phyloP scores from a whole-genome alignment of 2,888 invertebrate species.

The Tachina lurida region DNA sequence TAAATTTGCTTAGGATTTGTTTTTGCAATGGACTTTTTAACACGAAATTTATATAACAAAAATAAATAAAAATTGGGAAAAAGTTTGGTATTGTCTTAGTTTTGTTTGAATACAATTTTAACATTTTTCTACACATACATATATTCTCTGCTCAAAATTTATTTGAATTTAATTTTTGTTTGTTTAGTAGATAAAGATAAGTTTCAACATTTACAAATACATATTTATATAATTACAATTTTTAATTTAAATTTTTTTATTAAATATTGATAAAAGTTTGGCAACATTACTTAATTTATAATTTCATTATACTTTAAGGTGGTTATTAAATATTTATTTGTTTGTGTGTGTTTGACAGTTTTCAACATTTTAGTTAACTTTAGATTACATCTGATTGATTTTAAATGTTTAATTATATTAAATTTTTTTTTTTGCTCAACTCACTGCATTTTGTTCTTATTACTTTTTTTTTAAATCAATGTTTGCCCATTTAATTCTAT shows the following conservation, averaged over 20 bases:
- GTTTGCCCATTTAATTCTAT: slow-evolving; percentile 45
- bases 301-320: slow-evolving; percentile 28
- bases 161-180: slow-evolving; percentile 10
- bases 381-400: slow-evolving; percentile 76
- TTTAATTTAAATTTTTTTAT: neutral
- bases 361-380: slow-evolving; percentile 77
- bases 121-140: neutral
- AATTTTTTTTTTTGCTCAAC: slow-evolving; percentile 7
- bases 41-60: slow-evolving; percentile 39
- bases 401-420: slow-evolving; percentile 29
- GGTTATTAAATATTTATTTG: slow-evolving; percentile 44
- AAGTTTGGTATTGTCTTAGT: slow-evolving; percentile 72
- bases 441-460: neutral
- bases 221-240: slow-evolving; percentile 9
- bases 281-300: slow-evolving; percentile 52
- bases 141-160: slow-evolving; percentile 15
- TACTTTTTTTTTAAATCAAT: slow-evolving; percentile 47
- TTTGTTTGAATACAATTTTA: slow-evolving; percentile 41
- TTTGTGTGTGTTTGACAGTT: slow-evolving; percentile 26
- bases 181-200: slow-evolving; percentile 13
- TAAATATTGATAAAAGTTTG: slow-evolving; percentile 39
- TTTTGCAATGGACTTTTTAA: slow-evolving; percentile 24
- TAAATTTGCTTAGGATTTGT: slow-evolving; percentile 14
- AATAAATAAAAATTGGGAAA: slow-evolving; percentile 32
- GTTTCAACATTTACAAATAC: slow-evolving; percentile 49